These are phyloP conservation scores for Ammospiza maritima DNA, from an alignment of 2,797 vertebrate species.

Conservation along the genomic window DNA sequence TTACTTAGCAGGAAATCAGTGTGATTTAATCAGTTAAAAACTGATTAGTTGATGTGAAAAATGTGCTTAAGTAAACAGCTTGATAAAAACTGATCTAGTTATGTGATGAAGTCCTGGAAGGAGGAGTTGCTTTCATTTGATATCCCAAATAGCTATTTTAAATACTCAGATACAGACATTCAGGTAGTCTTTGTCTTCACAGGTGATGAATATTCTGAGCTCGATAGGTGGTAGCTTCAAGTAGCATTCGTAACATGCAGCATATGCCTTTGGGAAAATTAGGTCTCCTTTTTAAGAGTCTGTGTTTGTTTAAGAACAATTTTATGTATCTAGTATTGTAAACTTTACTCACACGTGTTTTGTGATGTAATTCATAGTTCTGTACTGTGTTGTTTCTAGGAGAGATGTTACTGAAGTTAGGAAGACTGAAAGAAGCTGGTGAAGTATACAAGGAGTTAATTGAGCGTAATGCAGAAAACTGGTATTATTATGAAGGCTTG, in stretches of 20 bases:
- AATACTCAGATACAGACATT: neutral
- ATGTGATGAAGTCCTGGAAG: neutral
- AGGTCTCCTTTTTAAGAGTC: neutral
- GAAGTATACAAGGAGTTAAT: constrained; percentile 79
- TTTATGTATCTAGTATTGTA: neutral
- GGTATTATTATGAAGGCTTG: constrained; percentile 82
- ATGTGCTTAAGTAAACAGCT: neutral
- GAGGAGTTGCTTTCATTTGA: neutral
- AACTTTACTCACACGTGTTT: neutral
- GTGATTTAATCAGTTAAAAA: neutral
- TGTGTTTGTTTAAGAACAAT: neutral
- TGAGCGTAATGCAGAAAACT: constrained; percentile 82
- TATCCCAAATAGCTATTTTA: neutral
- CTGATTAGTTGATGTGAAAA: neutral
- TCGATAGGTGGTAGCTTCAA: neutral
- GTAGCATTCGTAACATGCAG: neutral
- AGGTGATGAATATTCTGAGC: neutral
- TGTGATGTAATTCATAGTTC: neutral
- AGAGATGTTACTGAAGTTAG: constrained; percentile 81
- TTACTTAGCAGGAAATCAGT: neutral
- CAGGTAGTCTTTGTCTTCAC: neutral
- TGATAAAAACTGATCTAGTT: neutral
- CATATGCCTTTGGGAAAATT: neutral
- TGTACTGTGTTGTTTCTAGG: constrained; percentile 65
- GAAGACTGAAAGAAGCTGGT: constrained; percentile 80